These are phyloP conservation scores for Ophiodon elongatus DNA, from an alignment of 2,113 vertebrate genomes.

Conservation along the genomic window DNA sequence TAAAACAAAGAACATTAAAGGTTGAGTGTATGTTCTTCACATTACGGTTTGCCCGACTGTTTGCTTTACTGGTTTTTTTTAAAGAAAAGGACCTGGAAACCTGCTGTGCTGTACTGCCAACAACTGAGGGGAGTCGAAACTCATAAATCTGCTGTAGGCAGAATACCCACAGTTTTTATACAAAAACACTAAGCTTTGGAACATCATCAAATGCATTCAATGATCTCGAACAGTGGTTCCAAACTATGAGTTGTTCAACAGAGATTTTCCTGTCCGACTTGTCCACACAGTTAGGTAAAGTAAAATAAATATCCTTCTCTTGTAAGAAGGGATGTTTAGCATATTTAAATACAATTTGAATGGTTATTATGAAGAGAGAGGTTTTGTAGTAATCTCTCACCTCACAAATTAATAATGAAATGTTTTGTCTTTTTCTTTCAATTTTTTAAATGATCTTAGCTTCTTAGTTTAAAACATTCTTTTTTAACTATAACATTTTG, in stretches of 20 bases:
- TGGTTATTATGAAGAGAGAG: not conserved
- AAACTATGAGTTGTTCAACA: slow-evolving; percentile 11
- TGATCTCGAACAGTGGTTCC: not conserved
- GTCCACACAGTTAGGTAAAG: not conserved
- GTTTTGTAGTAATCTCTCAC: not conserved
- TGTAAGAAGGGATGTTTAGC: not conserved
- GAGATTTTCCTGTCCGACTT: not conserved
- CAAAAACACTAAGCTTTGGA: slow-evolving; percentile 24
- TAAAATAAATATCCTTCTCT: not conserved
- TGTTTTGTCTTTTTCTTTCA: not conserved
- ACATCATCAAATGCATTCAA: slow-evolving; percentile 1
- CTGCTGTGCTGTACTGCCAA: slow-evolving; percentile 26
- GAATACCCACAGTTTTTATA: slow-evolving; percentile 4
- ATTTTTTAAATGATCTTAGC: not conserved
- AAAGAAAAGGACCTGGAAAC: slow-evolving; percentile 14
- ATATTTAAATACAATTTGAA: not conserved
- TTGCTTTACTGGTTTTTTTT: slow-evolving; percentile 32
- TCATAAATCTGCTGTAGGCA: not conserved
- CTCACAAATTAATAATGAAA: not conserved
- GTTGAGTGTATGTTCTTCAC: slow-evolving; percentile 41
- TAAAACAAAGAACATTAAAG: slow-evolving; percentile 34
- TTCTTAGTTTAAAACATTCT: not conserved
- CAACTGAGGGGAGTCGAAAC: slow-evolving; percentile 15
- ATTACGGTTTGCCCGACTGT: not conserved
- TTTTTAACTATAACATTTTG: not conserved